These are phyloP conservation scores for Amblyjoppa proteus DNA, from an alignment of 2,888 invertebrate genomes.

Conservation along the genomic window DNA sequence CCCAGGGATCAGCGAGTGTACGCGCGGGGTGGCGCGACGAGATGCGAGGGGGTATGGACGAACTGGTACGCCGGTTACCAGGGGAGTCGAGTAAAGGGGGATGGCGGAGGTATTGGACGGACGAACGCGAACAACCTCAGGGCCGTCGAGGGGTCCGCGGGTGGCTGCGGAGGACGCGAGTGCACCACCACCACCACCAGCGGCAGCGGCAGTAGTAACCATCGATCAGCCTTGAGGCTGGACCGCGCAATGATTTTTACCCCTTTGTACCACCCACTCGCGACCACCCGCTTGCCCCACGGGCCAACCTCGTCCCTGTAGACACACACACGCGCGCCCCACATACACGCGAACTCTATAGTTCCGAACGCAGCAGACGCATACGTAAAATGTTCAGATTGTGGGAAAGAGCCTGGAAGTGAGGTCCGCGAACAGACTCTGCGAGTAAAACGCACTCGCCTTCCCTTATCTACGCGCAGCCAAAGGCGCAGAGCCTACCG, in stretches of 20 bases:
- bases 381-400: background rate
- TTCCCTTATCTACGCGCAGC: constrained; percentile 63
- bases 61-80: constrained; percentile 43
- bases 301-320: constrained; percentile 77
- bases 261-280: constrained; percentile 80
- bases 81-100: constrained; percentile 64
- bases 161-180: constrained; percentile 71
- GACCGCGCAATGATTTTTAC: constrained; percentile 85
- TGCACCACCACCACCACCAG: constrained; percentile 72
- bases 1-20: constrained; percentile 84
- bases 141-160: constrained; percentile 70
- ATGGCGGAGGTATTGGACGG: constrained; percentile 61
- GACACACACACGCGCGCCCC: constrained; percentile 48
- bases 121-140: constrained; percentile 71
- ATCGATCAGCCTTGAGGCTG: constrained; percentile 84
- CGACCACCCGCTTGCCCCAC: constrained; percentile 78
- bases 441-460: constrained; percentile 53
- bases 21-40: constrained; percentile 70
- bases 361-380: constrained; percentile 26
- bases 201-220: constrained; percentile 73
- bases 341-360: background rate
- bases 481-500: constrained; percentile 38
- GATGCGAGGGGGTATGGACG: constrained; percentile 67
- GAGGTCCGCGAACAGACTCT: constrained; percentile 6
- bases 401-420: background rate